These are phyloP conservation scores for Noctua fimbriata DNA, from an alignment of 2,888 invertebrate species.

Conservation along the genomic window DNA sequence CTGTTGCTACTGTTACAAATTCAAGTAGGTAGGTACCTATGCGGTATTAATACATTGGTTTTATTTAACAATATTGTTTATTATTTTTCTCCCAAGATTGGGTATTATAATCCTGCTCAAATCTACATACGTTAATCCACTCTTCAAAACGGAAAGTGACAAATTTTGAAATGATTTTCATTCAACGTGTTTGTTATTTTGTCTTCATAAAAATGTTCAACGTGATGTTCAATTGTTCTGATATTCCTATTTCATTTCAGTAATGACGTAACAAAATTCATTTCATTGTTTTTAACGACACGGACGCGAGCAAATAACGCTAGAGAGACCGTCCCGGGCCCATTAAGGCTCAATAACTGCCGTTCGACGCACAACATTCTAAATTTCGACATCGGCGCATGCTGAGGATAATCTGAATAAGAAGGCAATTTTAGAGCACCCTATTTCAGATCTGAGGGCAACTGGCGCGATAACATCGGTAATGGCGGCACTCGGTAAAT, in stretches of 20 bases:
- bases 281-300: slow-evolving; percentile 80
- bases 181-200: slow-evolving; percentile 9
- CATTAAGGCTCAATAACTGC: slow-evolving; percentile 80
- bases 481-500: slow-evolving; percentile 84
- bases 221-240: slow-evolving; percentile 7
- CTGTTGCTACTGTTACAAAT: neutral
- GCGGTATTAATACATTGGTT: neutral
- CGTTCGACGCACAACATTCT: slow-evolving; percentile 76
- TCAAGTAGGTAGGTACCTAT: neutral
- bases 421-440: slow-evolving; percentile 79
- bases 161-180: neutral
- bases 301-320: slow-evolving; percentile 71
- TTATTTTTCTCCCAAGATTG: neutral
- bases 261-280: slow-evolving; percentile 72
- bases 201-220: neutral
- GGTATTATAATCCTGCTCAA: neutral
- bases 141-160: neutral
- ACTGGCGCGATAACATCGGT: slow-evolving; percentile 80
- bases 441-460: slow-evolving; percentile 81
- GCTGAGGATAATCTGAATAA: slow-evolving; percentile 81
- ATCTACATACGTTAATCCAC: neutral
- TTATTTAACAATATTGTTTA: neutral
- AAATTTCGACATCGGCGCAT: slow-evolving; percentile 78
- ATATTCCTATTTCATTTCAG: slow-evolving; percentile 56
- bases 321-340: slow-evolving; percentile 71